A percentile compares a stretch with the other conserved stretches of the same genome.
Conservation (phyloP, 2,113 vertebrate genomes). For the Tretioscincus oriximinensis region DNA sequence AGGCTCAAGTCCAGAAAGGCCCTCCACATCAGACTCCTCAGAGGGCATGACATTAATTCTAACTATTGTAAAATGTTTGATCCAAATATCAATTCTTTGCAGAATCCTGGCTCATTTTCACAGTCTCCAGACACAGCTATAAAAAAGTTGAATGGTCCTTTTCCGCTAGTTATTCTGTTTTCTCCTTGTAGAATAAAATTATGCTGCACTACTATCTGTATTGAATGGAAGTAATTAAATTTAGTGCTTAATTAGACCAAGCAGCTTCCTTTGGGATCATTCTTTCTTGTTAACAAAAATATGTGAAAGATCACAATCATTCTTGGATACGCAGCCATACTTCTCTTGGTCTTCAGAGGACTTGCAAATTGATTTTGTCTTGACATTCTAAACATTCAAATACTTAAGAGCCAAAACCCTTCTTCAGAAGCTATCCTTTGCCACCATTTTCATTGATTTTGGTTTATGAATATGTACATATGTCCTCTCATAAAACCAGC, state of each 20-base stretch:
- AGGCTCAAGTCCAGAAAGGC: too few species aligned
- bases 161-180: neutral
- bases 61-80: neutral
- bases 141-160: neutral
- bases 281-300: slow-evolving; percentile 9
- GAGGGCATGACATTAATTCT: too few species aligned
- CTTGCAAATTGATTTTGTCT: slow-evolving; percentile 15
- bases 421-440: slow-evolving; percentile 31
- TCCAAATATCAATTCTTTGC: neutral
- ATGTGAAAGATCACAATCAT: neutral
- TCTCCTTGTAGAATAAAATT: neutral
- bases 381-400: neutral
- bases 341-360: slow-evolving; percentile 9
- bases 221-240: too few species aligned
- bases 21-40: too few species aligned
- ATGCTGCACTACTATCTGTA: neutral
- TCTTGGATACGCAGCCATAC: slow-evolving; percentile 16
- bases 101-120: neutral
- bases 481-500: slow-evolving; percentile 21
- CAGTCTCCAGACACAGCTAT: neutral
- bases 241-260: slow-evolving; percentile 7
- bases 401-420: slow-evolving; percentile 24
- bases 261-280: slow-evolving; percentile 7
- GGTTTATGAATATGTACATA: slow-evolving; percentile 20
- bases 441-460: slow-evolving; percentile 6